Conservation (phyloP, 2,113 vertebrate genomes). For the Ascaphus truei region DNA sequence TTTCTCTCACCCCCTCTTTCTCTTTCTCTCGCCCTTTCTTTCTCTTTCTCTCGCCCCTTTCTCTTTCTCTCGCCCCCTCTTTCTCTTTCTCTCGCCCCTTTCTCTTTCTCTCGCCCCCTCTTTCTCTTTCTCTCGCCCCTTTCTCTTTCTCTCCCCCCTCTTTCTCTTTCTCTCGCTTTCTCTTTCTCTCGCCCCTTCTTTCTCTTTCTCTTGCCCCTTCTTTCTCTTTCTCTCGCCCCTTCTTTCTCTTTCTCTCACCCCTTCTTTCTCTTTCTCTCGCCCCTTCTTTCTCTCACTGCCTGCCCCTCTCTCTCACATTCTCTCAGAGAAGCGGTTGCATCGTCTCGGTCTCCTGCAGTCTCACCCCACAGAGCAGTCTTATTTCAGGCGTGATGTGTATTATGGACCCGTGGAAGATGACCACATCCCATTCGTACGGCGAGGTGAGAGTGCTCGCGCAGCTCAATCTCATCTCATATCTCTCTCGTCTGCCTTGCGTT, state of each 20-base stretch:
- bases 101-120: no score
- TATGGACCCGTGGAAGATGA: conserved; percentile 78
- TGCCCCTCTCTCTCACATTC: neutral
- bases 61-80: no score
- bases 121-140: no score
- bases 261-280: neutral
- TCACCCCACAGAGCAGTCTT: conserved; percentile 67
- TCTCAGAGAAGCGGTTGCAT: conserved; percentile 78
- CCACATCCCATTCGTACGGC: conserved; percentile 80
- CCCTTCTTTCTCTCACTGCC: neutral
- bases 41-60: no score
- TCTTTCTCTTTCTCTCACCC: neutral
- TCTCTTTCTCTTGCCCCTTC: neutral
- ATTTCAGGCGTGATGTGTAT: conserved; percentile 75
- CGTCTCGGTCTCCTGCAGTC: conserved; percentile 65
- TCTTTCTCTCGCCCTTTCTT: no score
- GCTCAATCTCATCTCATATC: neutral
- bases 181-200: neutral
- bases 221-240: neutral
- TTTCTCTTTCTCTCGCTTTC: no score
- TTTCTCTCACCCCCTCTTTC: no score
- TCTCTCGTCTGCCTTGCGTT: neutral
- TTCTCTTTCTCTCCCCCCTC: no score
- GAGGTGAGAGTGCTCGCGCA: conserved; percentile 54
- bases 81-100: no score